Base-by-base conservation (phyloP, 1,140 invertebrate species). In the Helicoverpa zea region DNA sequence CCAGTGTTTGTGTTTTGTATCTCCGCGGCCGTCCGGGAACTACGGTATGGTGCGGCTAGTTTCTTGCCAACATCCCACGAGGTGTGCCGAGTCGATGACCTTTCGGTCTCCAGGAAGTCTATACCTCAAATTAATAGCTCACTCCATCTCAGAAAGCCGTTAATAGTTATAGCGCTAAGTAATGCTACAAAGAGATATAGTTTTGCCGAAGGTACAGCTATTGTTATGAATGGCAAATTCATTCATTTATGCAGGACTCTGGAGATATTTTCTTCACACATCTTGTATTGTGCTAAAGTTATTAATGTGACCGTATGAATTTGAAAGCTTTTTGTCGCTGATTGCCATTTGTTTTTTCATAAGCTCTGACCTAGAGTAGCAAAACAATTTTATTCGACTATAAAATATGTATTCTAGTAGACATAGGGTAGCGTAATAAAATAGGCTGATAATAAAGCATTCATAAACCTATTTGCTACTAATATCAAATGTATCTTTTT, bases 61-160 rank as follows among this genome's bases (percentile, higher is more conserved):
- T 64, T 68, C 80, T 77, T 58, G 82, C 84, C 87, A 87, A 85
- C 88, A 88, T 90, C 90, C 88, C 84, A 89, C 89, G 81, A 90
- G 85, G 86, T 89, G 86, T 84, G 87, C 76, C 81, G 83, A 78
- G 83, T 87, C 88, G 86, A 86, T 84, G 84, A 90, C 88, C 88
- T 83, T 83, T 76, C 81, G 78, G 66, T 78, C 83, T 85, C 87
- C 83, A 87, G 88, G 89, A 91, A 90, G 85, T 86, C 83, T 85
- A 88, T 86, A 84, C 82, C 83, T 89, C 84, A 87, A 89, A 89
- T 89, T 90, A 87, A 89, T 87, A 86, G 82, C 85, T 83, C 59
- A 80, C 82, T 84, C 59, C 75, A 80, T 81, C 85, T 81, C 66
- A 56, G 80, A 81, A 82, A 80, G 79, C 81, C 78, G 76, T 76